phyloP scores from a whole-genome alignment of 1,140 invertebrate genomes.

The Neodiprion fabricii region DNA sequence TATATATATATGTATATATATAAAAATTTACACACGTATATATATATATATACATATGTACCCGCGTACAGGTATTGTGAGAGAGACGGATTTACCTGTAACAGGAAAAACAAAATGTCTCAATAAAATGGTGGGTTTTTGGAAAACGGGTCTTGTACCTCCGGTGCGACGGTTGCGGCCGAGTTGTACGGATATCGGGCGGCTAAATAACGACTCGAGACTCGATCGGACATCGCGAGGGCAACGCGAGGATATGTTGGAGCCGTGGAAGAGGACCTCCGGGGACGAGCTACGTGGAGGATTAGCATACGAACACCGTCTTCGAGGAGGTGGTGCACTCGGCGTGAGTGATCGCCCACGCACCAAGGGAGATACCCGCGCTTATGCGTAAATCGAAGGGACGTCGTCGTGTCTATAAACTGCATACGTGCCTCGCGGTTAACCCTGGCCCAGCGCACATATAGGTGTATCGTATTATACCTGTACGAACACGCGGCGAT shows the following conservation, averaged over 20 bases:
- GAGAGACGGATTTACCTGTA: background rate
- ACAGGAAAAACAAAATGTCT: background rate
- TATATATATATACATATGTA: too few species aligned
- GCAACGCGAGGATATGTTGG: background rate
- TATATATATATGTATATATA: too few species aligned
- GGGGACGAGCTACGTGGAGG: background rate
- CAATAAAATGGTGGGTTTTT: background rate
- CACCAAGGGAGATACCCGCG: background rate
- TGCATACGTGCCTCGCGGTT: background rate
- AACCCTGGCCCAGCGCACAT: too few species aligned
- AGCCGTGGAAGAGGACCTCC: background rate
- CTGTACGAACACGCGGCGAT: slow-evolving; percentile 4
- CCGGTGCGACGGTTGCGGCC: too few species aligned
- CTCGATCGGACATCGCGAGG: background rate
- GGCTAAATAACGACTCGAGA: background rate
- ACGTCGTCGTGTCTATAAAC: background rate
- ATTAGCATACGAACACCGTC: slow-evolving; percentile 7
- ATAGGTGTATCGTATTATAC: background rate
- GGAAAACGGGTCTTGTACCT: too few species aligned
- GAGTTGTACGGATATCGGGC: background rate
- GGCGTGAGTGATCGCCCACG: slow-evolving; percentile 3
- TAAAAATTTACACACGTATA: too few species aligned
- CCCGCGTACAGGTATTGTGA: background rate
- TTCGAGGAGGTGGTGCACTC: slow-evolving; percentile 6
- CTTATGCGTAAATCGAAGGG: background rate